A percentile compares a stretch with the other conserved stretches of the same genome.
phyloP scores from a whole-genome alignment of 2,113 vertebrate species.

The Corythornis madagascariensis region DNA sequence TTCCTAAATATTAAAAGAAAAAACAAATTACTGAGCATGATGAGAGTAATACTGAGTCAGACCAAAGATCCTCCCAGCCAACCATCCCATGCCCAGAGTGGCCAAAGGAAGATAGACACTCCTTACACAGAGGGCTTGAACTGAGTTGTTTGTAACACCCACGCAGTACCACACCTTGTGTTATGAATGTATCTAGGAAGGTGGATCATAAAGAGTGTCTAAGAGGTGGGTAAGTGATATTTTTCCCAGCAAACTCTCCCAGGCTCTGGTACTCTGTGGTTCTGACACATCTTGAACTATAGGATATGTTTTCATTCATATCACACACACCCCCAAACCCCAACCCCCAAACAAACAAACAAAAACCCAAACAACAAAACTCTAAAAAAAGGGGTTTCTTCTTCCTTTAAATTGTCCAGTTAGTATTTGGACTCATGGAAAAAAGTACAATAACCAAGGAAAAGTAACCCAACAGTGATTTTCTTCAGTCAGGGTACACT shows the following conservation, averaged over 20 bases:
- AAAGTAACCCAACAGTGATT: accelerated
- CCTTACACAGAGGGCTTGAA: not conserved
- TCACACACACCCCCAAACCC: not conserved
- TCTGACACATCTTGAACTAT: not conserved
- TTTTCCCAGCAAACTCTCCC: conserved; percentile 3
- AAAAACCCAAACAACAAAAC: no score
- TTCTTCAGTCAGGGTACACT: not conserved
- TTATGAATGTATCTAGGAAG: not conserved
- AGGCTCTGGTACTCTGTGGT: not conserved
- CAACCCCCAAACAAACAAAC: not conserved
- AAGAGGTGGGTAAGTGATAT: not conserved
- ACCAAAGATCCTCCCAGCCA: not conserved
- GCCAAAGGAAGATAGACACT: not conserved
- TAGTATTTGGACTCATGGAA: not conserved
- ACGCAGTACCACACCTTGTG: not conserved
- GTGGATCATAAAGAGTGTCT: not conserved
- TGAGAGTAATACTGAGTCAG: not conserved
- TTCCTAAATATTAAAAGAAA: not conserved
- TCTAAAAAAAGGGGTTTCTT: accelerated
- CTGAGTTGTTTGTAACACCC: not conserved
- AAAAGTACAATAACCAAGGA: not conserved
- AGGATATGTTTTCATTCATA: not conserved
- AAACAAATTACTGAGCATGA: not conserved
- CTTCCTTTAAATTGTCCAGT: not conserved
- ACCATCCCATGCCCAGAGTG: not conserved